A percentile compares a stretch with the other conserved stretches of the same genome.
Evolutionary conservation across 2,888 invertebrate genomes (phyloP).

Genomic region (Tetheella fluctuosa): DNA sequence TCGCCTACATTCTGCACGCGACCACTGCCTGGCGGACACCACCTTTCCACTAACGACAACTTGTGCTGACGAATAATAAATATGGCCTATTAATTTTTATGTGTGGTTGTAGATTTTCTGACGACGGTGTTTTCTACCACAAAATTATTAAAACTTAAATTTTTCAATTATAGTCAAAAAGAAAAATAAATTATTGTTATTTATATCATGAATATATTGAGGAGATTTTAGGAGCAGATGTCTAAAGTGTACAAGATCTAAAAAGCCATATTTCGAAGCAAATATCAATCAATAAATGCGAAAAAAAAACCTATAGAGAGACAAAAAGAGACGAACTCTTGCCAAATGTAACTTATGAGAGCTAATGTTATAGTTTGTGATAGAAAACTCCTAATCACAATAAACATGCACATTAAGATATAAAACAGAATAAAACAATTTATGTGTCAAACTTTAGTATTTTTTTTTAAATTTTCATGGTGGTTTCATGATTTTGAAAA

Average conservation of each 20-base stretch:
- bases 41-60: slow-evolving; percentile 86
- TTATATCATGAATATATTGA: no score
- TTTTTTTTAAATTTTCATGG: no score
- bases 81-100: background rate
- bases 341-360: background rate
- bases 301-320: no score
- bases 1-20: slow-evolving; percentile 82
- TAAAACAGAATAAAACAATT: background rate
- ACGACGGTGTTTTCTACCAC: background rate
- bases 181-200: no score
- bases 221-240: no score
- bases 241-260: no score
- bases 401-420: slow-evolving; percentile 7
- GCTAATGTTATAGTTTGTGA: background rate
- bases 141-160: background rate
- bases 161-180: no score
- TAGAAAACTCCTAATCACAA: background rate
- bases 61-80: slow-evolving; percentile 85
- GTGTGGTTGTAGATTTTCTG: background rate
- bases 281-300: no score
- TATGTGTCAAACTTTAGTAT: background rate
- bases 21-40: slow-evolving; percentile 70
- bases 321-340: background rate
- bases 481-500: background rate
- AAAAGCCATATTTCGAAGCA: no score